Evolutionary conservation across 1,140 invertebrate genomes (phyloP), one percentile per base, ranked within the genome.

Genomic region (Drosophila nigromelanica): DNA sequence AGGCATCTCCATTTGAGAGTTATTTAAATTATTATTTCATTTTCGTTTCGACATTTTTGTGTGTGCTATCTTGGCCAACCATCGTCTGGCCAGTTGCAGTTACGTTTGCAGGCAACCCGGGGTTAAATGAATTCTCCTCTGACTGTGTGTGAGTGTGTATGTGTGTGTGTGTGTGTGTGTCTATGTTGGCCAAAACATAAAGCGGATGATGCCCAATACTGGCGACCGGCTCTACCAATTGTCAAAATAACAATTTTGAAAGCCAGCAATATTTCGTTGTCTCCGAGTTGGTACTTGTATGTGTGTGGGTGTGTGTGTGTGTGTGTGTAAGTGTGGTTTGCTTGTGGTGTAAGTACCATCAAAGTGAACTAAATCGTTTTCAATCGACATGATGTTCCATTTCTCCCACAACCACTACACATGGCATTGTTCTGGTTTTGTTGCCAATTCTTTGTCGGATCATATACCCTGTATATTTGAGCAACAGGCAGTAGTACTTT

Each of bases 161-260:
- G 15, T 15, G 1, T 37, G 3, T 58, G 42, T 67, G 35, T 51
- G 21, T 43, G 33, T 55, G 14, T 55, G 33, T 67, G 37, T 43
- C 37, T 39, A 8, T 11, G 12, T 30, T 40, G 56, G 4, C 30
- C 27, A 51, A 30, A 43, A 14, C 30, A 72, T 39, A 68, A 61
- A 60, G 42, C n/a, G 27, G 11, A 52, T 8, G 47, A 37, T 66
- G 56, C 54, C 33, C 40, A 37, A 64, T 56, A 35, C 40, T 30
- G 24, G n/a, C 51, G 72, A 18, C 24, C 40, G 12, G 40, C 55
- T 50, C 77, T 80, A 73, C 78, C 76, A 81, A 64, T 68, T 87
- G 81, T 66, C 78, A 78, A 77, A 67, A 86, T 87, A 86, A 87
- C 82, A 81, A 86, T 87, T 87, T 81, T 27, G 40, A 52, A 56